A percentile compares a stretch with the other conserved stretches of the same genome.
phyloP scores from a whole-genome alignment of 2,888 invertebrate species.

The Perizoma flavofasciatum region DNA sequence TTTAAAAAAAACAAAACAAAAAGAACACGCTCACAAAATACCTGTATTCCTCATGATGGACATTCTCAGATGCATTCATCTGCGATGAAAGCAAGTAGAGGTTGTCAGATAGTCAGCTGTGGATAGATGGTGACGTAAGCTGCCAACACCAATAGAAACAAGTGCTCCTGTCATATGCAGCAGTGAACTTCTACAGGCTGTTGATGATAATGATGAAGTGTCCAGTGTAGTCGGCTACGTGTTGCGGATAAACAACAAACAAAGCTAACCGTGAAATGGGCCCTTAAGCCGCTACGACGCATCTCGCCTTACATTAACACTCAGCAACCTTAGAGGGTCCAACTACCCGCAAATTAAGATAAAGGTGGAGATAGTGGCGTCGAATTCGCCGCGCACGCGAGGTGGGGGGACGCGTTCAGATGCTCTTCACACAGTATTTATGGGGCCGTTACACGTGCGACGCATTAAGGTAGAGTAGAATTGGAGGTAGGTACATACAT shows the following conservation, averaged over 20 bases:
- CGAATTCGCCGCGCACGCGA: not conserved
- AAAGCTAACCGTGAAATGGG: conserved; percentile 4
- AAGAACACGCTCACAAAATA: too few relatives aligned
- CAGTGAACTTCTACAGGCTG: too few relatives aligned
- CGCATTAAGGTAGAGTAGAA: conserved; percentile 10
- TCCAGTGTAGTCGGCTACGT: too few relatives aligned
- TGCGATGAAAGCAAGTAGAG: too few relatives aligned
- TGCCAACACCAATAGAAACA: too few relatives aligned
- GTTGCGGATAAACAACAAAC: conserved; percentile 5
- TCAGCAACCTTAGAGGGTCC: not conserved
- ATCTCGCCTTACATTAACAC: conserved; percentile 4
- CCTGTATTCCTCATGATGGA: too few relatives aligned
- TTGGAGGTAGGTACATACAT: not conserved
- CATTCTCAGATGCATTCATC: too few relatives aligned
- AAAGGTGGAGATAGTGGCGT: conserved; percentile 5
- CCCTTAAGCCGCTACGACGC: not conserved
- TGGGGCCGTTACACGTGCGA: conserved; percentile 11
- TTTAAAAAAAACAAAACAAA: too few relatives aligned
- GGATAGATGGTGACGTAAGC: too few relatives aligned
- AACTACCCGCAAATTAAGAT: conserved; percentile 7
- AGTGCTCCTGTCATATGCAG: too few relatives aligned
- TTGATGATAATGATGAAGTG: too few relatives aligned
- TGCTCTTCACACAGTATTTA: conserved; percentile 16
- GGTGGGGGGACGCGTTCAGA: conserved; percentile 14
- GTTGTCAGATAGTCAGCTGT: too few relatives aligned